phyloP scores from a whole-genome alignment of 2,888 invertebrate genomes.

The Thysanoteuthis rhombus region DNA sequence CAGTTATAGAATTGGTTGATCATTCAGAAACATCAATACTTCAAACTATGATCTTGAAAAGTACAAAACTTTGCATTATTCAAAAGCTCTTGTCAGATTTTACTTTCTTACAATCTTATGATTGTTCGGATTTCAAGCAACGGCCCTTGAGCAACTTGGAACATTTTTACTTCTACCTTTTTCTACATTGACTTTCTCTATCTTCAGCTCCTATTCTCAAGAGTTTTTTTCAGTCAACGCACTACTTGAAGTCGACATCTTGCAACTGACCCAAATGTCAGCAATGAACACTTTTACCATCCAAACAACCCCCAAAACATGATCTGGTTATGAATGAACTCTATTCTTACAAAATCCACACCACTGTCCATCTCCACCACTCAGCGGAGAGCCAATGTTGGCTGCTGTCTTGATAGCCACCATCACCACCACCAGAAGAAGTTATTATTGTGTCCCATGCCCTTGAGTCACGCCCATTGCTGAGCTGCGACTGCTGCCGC shows the following conservation, averaged over 20 bases:
- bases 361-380: neutral
- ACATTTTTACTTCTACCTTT: neutral
- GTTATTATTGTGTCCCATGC: constrained; percentile 15
- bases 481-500: neutral
- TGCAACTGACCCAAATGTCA: too few species aligned
- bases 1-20: too few species aligned
- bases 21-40: neutral
- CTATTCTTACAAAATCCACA: neutral
- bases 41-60: neutral
- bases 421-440: neutral
- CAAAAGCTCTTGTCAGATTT: neutral
- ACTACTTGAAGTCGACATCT: too few species aligned
- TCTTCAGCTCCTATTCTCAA: neutral
- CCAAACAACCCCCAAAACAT: too few species aligned
- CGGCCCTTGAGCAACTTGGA: neutral
- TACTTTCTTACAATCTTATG: neutral
- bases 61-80: neutral
- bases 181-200: neutral
- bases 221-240: too few species aligned
- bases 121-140: neutral
- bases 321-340: neutral
- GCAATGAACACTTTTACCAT: too few species aligned
- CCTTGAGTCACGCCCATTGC: constrained; percentile 19
- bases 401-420: too few species aligned
- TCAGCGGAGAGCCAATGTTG: too few species aligned